Evolutionary conservation across 2,797 vertebrate species (phyloP).

Genomic region (Melanotaenia pygmaea): DNA sequence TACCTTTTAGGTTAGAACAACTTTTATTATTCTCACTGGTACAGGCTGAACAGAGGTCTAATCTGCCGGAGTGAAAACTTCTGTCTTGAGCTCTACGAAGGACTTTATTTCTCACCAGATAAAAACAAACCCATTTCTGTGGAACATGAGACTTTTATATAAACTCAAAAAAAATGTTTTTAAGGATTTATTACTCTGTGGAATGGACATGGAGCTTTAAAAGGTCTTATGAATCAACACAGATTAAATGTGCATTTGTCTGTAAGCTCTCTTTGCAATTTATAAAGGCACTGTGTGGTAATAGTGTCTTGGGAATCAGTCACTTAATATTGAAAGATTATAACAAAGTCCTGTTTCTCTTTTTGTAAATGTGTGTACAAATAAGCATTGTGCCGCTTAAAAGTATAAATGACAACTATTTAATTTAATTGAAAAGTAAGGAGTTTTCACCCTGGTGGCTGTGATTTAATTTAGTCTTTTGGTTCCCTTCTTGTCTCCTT

Average conservation of each 20-base stretch:
- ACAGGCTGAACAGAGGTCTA: slow-evolving; percentile 14
- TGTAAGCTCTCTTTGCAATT: slow-evolving; percentile 3
- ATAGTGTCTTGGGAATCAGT: neutral
- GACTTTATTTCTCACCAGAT: slow-evolving; percentile 1
- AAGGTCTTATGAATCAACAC: slow-evolving; percentile 4
- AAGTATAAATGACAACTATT: neutral
- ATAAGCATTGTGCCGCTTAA: neutral
- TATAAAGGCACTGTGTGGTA: slow-evolving; percentile 1
- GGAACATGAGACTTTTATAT: neutral
- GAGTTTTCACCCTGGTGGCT: slow-evolving; percentile 21
- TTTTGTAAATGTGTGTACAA: neutral
- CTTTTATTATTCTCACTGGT: slow-evolving; percentile 10
- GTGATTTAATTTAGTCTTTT: slow-evolving; percentile 40
- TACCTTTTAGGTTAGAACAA: slow-evolving; percentile 12
- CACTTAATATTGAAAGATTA: slow-evolving; percentile 1
- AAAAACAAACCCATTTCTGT: slow-evolving; percentile 5
- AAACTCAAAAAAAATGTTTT: slow-evolving; percentile 9
- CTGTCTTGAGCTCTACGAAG: neutral
- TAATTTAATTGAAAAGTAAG: slow-evolving; percentile 7
- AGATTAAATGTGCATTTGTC: slow-evolving; percentile 15
- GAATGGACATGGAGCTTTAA: slow-evolving; percentile 7
- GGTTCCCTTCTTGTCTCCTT: slow-evolving; percentile 16
- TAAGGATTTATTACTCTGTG: slow-evolving; percentile 2
- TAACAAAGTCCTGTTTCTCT: neutral
- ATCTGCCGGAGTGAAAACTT: slow-evolving; percentile 21